These are phyloP conservation scores for Craniophora ligustri DNA, from an alignment of 2,888 invertebrate species.

Conservation along the genomic window DNA sequence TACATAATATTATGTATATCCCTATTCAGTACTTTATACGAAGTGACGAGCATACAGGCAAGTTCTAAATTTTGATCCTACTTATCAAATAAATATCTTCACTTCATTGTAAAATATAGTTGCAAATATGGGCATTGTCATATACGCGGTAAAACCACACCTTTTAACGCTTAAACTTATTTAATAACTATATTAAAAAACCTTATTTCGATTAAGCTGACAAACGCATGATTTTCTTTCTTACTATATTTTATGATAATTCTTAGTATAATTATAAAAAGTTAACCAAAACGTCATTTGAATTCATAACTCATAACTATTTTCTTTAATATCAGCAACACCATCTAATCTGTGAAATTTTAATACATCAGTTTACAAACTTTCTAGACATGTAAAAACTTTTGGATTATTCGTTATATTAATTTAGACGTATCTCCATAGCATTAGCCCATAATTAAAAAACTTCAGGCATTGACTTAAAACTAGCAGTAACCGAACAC, in stretches of 20 bases:
- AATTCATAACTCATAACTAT: constrained; percentile 15
- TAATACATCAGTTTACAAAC: constrained; percentile 40
- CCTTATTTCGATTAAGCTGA: no score
- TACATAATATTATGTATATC: no score
- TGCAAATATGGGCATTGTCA: no score
- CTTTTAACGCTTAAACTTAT: no score
- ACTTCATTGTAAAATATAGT: no score
- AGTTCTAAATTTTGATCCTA: no score
- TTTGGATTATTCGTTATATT: constrained; percentile 54
- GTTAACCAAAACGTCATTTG: constrained; percentile 2
- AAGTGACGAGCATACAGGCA: no score
- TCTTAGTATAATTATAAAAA: constrained; percentile 1
- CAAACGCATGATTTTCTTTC: not conserved
- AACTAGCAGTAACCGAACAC: constrained; percentile 43
- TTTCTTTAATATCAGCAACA: constrained; percentile 18
- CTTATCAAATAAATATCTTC: no score
- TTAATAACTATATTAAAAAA: no score
- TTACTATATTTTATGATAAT: not conserved
- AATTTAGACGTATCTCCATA: constrained; percentile 30
- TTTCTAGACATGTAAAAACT: constrained; percentile 59
- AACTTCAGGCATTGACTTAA: constrained; percentile 48
- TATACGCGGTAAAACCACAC: no score
- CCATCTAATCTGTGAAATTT: constrained; percentile 26
- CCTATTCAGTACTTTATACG: no score
- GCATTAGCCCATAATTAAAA: constrained; percentile 58